Base-by-base conservation (phyloP, 2,113 vertebrate species). In the Saccopteryx bilineata region DNA sequence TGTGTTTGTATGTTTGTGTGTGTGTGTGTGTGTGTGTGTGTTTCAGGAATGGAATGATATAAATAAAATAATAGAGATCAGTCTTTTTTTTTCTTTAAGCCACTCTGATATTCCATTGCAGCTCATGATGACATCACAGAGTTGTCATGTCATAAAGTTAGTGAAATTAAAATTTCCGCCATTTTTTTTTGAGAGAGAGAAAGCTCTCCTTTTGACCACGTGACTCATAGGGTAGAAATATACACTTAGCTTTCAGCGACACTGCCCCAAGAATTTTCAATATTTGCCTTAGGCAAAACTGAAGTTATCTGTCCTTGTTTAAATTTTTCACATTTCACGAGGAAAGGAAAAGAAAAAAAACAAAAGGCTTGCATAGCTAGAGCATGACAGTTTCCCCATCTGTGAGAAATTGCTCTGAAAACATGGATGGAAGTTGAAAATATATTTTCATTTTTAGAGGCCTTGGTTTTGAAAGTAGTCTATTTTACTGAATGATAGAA, bases 301-400 rank as follows among this genome's bases (percentile, higher is more conserved):
- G 61, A 72, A 61, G 33, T 39, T 79, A 65, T 93, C 58, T 52
- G 71, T 95, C 68, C 85, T 92, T 84, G 56, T 95, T 94, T 85
- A 95, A 96, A 91, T 88, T 80, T 61, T 97, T 95, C 83, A 61
- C 82, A 92, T 96, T 95, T 95, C 90, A 66, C 90, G 94, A 26
- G 61, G 46, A 87, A 86, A 81, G 56, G 72, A 92, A 93, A 68
- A 82, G n/a, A 39, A 39, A 39, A 39, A 39, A 66, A 28, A 76
- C n/a, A 76, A 21, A 39, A 39, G 39, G 76, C 58, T 68, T 86
- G 54, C 69, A 84, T 83, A 75, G 88, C 50, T 80, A 63, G 48
- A 90, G 31, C 13, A 76, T 86, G 84, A 92, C 76, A 86, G 61
- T 78, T 95, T 90, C 84, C 66, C 96, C 94, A 94, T 98, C 91